Base-by-base conservation (phyloP, 1,140 invertebrate genomes). In the Rhysida immarginata region DNA sequence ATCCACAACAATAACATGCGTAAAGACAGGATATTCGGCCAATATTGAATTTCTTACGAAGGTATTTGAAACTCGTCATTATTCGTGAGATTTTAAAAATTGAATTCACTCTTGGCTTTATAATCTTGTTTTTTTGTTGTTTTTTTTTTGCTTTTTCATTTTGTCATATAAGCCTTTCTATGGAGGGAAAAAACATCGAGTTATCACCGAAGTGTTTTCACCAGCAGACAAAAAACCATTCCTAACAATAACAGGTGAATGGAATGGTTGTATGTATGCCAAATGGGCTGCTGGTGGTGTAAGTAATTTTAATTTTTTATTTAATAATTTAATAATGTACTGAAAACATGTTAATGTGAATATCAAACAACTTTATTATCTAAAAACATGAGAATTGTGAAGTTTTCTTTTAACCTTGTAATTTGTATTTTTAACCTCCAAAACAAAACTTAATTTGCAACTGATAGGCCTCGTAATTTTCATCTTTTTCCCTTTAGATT, bases 31-130 rank as follows among this genome's bases (percentile, higher is more conserved):
- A 43, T 93, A 90, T 67, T 77, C 80, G 64, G 87, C 91, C 21
- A 81, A 82, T 61, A 77, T 97, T 18, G 88, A 95, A 69, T 98
- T 98, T 73, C 75, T 92, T 52, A 96, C 92, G 8, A 96, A 96
- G 66, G 74, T 75, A 63, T 45, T 57, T 56, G 23, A 16, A 35
- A 16, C 5, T 35, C 16, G 29, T n/a, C n/a, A 35, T 8, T 35
- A 8, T 35, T 35, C 16, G 5, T 35, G 5, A 35, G 5, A 35
- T 35, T 35, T 35, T 8, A 35, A 35, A 35, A 51, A n/a, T 43
- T 45, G n/a, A 54, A 54, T 18, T 14, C 16, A 54, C 49, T 29
- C 18, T 11, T 23, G 27, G n/a, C 11, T 26, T 55, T 35, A 43
- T 16, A 56, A 50, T 50, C 43, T 43, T 51, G 21, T 27, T 24